Percentiles rank a stretch among this genome's conserved stretches.
Conservation (phyloP, 2,888 invertebrate genomes). For the Aporophyla nigra region DNA sequence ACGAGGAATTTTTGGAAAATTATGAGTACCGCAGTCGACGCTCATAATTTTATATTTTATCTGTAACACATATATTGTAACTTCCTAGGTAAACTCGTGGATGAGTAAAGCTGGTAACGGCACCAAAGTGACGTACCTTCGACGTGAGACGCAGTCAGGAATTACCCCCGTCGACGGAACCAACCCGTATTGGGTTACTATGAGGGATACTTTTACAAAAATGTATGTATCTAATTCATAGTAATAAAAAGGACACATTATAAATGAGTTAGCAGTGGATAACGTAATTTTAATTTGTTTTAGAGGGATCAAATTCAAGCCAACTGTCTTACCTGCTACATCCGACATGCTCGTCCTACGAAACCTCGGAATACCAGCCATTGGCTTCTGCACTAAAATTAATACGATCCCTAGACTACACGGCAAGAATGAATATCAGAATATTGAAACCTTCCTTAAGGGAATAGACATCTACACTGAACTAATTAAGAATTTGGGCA, state of each 20-base stretch:
- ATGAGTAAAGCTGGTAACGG: conserved; percentile 70
- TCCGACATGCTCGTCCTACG: conserved; percentile 78
- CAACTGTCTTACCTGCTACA: conserved; percentile 76
- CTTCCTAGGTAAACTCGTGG: conserved; percentile 78
- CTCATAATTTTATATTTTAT: no score
- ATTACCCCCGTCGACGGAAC: conserved; percentile 90
- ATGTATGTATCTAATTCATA: conserved; percentile 70
- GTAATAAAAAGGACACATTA: no score
- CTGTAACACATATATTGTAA: background rate
- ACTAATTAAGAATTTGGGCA: conserved; percentile 67
- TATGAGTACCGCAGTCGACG: background rate
- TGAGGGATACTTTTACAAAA: conserved; percentile 89
- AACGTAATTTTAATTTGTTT: conserved; percentile 47
- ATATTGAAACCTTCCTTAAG: conserved; percentile 73
- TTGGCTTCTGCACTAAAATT: conserved; percentile 79
- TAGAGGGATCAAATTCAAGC: conserved; percentile 74
- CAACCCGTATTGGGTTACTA: conserved; percentile 93
- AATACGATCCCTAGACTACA: conserved; percentile 72
- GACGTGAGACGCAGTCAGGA: conserved; percentile 73
- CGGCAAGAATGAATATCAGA: conserved; percentile 75
- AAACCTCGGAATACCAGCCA: conserved; percentile 76
- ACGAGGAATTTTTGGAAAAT: background rate
- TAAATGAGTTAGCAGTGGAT: background rate
- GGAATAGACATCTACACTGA: conserved; percentile 79
- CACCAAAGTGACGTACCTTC: conserved; percentile 74